Base-by-base conservation (phyloP, 2,797 vertebrate genomes). In the Buphagus erythrorhynchus region DNA sequence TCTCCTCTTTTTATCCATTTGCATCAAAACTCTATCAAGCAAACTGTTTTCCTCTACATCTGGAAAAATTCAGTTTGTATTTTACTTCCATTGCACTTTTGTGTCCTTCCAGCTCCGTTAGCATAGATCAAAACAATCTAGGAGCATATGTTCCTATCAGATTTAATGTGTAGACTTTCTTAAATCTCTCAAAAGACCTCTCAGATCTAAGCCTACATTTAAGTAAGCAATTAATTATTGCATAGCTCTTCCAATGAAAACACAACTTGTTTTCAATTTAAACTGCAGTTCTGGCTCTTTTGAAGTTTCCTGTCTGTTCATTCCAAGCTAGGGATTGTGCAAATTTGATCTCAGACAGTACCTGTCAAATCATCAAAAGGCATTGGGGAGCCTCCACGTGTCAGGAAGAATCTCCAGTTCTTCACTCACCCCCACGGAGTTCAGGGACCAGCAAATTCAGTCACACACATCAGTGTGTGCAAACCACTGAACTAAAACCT, bases 91-190 rank as follows among this genome's bases (percentile, higher is more conserved):
- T 18, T 72, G 16, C 22, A 73, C 11, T 67, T 77, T 26, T 65
- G 55, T 73, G 59, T 79, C 59, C 55, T 95, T 93, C n/a, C 76
- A 80, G 55, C 33, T 75, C 43, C 61, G 62, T 65, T 68, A 89
- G 45, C 33, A 35, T 42, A 86, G 82, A 95, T 84, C 54, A 94
- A 93, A 96, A 91, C 57, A 91, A 75, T 75, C 68, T 25, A 57
- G 52, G 79, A 93, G 66, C 91, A 91, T 88, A 86, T 76, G 82
- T 81, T 94, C 48, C 86, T 90, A 92, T 95, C 89, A 96, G 59
- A 84, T 91, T 88, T 92, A 94, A 88, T 81, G 55, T 81, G 69
- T 43, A 78, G 59, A 59, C 69, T 82, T 93, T 86, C 76, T 72
- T 88, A 90, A 92, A 90, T 73, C 21, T 63, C 66, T 84, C 82